Evolutionary conservation across 2,888 invertebrate species (phyloP), one percentile per base, ranked within the genome.

Genomic region (Hirudinaria manillensis): DNA sequence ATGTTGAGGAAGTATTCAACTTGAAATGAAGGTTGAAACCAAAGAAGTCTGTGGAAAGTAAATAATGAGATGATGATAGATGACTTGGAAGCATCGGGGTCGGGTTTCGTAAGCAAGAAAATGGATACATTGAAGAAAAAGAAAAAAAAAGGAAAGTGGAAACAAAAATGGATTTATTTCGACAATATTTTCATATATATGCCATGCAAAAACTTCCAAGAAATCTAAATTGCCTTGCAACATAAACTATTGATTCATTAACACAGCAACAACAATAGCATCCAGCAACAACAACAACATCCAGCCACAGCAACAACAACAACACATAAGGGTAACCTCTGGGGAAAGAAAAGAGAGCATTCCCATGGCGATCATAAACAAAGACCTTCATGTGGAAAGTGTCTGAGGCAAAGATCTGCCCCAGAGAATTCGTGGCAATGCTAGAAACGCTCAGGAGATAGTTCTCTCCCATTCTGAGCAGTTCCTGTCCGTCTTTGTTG

Each of bases 371-470:
- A n/a, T 61, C 61, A n/a, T 27, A 61, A 2, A 19, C 61, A n/a
- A 61, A 61, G 61, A 29, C 24, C 61, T n/a, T 61, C 61, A 24
- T 61, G 61, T 61, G 61, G 29, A 61, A 16, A 29, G 29, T 29
- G 61, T 61, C 61, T 19, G 61, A 4, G 2, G 29, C 61, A 29
- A 61, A 61, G 61, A 61, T 61, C 61, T 61, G 61, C 24, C n/a
- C n/a, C 24, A 27, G 61, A 29, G 61, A 61, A 29, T 61, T 61
- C 7, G 29, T 29, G 29, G 61, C 24, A 1, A 61, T 19, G 24
- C 61, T 29, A 7, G 61, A 61, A 29, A 61, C 29, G 19, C 29
- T 29, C 61, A 61, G 21, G 10, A 61, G 61, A 10, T 61, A 61
- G 19, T n/a, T 61, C n/a, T 24, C 61, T 3, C 61, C 61, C 10